Evolutionary conservation across 2,797 vertebrate genomes (phyloP).

Genomic region (Allobates femoralis): DNA sequence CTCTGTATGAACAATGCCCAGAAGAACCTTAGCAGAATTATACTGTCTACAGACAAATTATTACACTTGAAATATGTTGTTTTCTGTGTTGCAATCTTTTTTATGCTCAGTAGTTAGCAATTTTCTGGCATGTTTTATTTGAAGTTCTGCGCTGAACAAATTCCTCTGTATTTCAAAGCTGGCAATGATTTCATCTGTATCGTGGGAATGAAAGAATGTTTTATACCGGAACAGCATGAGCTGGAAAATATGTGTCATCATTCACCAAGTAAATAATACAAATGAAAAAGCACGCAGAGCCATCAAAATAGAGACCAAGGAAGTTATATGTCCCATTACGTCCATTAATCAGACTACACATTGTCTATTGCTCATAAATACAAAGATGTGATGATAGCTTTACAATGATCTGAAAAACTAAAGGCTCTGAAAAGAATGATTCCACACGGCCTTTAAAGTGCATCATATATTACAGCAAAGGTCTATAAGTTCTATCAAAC

Average conservation of each 20-base stretch:
- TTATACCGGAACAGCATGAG: slow-evolving; percentile 70
- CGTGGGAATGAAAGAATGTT: slow-evolving; percentile 68
- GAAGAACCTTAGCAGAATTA: neutral
- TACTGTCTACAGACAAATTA: neutral
- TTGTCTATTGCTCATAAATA: slow-evolving; percentile 57
- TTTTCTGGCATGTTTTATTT: slow-evolving; percentile 31
- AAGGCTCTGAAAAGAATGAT: slow-evolving; percentile 22
- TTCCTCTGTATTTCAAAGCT: slow-evolving; percentile 67
- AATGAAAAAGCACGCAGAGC: slow-evolving; percentile 69
- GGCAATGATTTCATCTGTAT: slow-evolving; percentile 66
- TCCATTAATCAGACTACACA: slow-evolving; percentile 62
- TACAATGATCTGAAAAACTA: slow-evolving; percentile 25
- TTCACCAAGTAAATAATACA: slow-evolving; percentile 73
- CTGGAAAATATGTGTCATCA: slow-evolving; percentile 69
- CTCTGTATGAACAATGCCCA: neutral
- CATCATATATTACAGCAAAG: neutral
- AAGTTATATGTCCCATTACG: slow-evolving; percentile 57
- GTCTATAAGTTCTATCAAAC: neutral
- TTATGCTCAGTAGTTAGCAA: slow-evolving; percentile 7
- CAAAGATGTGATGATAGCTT: slow-evolving; percentile 28
- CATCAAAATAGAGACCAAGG: slow-evolving; percentile 66
- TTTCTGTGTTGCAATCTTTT: slow-evolving; percentile 5
- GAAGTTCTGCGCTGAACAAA: slow-evolving; percentile 66
- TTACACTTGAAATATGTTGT: neutral
- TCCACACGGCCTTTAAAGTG: slow-evolving; percentile 25